Base-by-base conservation (phyloP, 2,797 vertebrate genomes). In the Gouania willdenowi region DNA sequence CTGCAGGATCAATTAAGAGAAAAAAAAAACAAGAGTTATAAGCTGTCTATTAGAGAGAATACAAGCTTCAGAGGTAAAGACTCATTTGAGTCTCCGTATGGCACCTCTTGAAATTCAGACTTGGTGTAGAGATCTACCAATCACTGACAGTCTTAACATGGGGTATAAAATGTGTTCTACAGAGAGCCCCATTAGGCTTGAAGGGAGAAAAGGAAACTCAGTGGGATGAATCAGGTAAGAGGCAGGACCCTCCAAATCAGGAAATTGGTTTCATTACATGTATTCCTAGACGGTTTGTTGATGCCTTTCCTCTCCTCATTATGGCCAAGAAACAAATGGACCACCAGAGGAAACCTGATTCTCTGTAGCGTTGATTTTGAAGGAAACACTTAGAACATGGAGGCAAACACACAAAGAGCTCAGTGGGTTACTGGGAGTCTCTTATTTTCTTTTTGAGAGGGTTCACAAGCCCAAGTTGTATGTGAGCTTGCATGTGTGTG, bases 381-480 rank as follows among this genome's bases (percentile, higher is more conserved):
- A 82, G 64, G 76, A 82, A 80, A 73, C 69, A 66, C 55, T 74
- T 50, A 58, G 39, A 41, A 63, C 4, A 3, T 51, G n/a, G n/a
- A 20, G 34, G 28, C 19, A 49, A 65, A 62, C 35, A 40, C 39
- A 66, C 50, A 73, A 41, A 59, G 61, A 44, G 33, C 66, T 18
- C 60, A 34, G 50, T 4, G 45, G 29, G 36, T 43, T 23, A 79
- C 78, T 86, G 80, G 81, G 75, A 77, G 39, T 7, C 58, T 79
- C 70, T 72, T 73, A 64, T 79, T 48, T 41, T 31, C 57, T 81
- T 71, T 76, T 66, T 71, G 56, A 43, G 44, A 49, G 42, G 34
- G 59, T 74, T 72, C 48, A 64, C 51, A 66, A 58, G 36, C 36
- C 28, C 38, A 37, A 68, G 50, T 58, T 59, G 11, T 30, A 48